Percentiles rank a stretch among this genome's conserved stretches.
phyloP scores from a whole-genome alignment of 2,113 vertebrate genomes.

The Entelurus aequoreus region DNA sequence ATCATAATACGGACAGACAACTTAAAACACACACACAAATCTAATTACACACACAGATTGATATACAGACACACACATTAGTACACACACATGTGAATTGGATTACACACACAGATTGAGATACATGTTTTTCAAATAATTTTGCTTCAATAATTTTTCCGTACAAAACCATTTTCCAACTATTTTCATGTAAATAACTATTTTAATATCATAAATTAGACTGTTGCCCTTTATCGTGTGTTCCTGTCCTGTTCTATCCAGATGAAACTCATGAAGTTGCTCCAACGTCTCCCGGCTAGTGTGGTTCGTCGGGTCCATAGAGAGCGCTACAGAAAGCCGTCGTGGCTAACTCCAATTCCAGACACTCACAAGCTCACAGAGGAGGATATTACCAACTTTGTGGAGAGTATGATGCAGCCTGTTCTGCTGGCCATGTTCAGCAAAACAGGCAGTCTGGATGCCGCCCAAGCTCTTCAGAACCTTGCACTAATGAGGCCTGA shows the following conservation, averaged over 20 bases:
- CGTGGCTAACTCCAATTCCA: slow-evolving; percentile 90
- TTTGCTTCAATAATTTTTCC: too few species aligned
- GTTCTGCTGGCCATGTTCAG: slow-evolving; percentile 98
- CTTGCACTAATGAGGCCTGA: slow-evolving; percentile 95
- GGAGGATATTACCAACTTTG: slow-evolving; percentile 90
- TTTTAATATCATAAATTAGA: too few species aligned
- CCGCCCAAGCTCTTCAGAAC: slow-evolving; percentile 95
- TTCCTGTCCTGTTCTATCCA: slow-evolving; percentile 53
- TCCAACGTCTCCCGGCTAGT: slow-evolving; percentile 86
- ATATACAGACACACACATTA: too few species aligned
- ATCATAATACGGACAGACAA: too few species aligned
- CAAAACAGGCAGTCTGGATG: slow-evolving; percentile 96
- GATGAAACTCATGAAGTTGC: slow-evolving; percentile 98
- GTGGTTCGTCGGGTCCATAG: slow-evolving; percentile 91
- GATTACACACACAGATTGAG: too few species aligned
- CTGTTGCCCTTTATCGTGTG: neutral
- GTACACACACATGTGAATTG: too few species aligned
- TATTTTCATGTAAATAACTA: too few species aligned
- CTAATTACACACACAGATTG: too few species aligned
- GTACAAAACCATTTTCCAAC: too few species aligned
- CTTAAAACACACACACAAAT: too few species aligned
- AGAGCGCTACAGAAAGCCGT: slow-evolving; percentile 88
- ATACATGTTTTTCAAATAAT: too few species aligned
- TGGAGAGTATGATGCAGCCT: slow-evolving; percentile 94
- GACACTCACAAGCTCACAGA: slow-evolving; percentile 91